Evolutionary conservation across 2,797 vertebrate genomes (phyloP), one percentile per base, ranked within the genome.

Genomic region (Scolopax rusticola): DNA sequence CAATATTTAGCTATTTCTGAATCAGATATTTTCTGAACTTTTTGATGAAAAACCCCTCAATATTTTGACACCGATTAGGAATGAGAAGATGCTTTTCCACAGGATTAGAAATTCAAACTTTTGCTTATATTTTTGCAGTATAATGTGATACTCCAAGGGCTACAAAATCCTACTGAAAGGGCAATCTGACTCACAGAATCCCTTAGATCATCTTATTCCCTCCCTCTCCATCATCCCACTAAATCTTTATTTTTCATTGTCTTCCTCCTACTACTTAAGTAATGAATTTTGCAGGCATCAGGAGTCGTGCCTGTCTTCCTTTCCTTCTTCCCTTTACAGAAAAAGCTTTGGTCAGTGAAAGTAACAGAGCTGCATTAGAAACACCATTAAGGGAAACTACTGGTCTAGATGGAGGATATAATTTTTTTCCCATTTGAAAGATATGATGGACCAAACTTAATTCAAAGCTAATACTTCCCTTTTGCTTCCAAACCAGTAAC

Each of bases 1-100:
- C 78, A 86, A 86, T 90, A 95, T 95, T 95, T 93, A 84, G 80
- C 69, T 93, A 63, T 95, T 96, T 96, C 56, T 94, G 73, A 94
- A 88, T 41, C 47, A 60, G 60, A 57, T 36, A 59, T 89, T 95
- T 94, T 88, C 73, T 78, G 73, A 95, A 94, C 50, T 91, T 96
- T 80, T 59, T 91, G 61, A 82, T 87, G 70, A 89, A 67, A 91
- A 87, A 81, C 27, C 9, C 4, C n/a, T 91, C 85, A 94, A 30
- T 79, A 94, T 94, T 97, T 93, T 90, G 93, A 90, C 90, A 79
- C 43, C 76, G 51, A 79, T 90, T 95, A 94, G 65, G 24, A 84
- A 95, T 14, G 30, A 91, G 81, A 91, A 89, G 76, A 76, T 56
- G 54, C 21, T 90, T 95, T 91, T 70, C 50, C 59, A 86, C 78